These are phyloP conservation scores for Euphydryas editha DNA, from an alignment of 2,888 invertebrate species.

Conservation along the genomic window DNA sequence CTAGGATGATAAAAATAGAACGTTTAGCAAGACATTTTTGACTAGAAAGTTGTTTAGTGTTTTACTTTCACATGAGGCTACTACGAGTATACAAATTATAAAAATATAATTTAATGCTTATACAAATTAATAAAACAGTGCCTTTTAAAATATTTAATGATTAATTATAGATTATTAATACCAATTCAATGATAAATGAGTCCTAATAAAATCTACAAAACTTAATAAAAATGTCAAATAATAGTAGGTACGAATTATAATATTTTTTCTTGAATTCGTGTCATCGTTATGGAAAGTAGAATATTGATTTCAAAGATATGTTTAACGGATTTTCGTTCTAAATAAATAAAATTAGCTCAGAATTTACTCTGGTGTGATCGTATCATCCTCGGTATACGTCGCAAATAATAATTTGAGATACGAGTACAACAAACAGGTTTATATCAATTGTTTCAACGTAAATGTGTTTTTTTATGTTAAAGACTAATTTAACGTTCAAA, in stretches of 20 bases:
- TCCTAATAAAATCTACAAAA: no score
- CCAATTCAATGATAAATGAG: no score
- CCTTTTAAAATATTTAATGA: neutral
- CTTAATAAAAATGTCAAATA: no score
- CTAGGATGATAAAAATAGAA: slow-evolving; percentile 2
- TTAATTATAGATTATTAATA: neutral
- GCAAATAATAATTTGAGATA: neutral
- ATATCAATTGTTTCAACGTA: no score
- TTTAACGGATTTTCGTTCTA: slow-evolving; percentile 7
- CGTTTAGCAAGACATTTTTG: neutral
- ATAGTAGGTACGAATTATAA: neutral
- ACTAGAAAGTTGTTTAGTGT: slow-evolving; percentile 6
- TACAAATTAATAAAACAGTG: neutral
- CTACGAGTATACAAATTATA: neutral
- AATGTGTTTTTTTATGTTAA: no score
- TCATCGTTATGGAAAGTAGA: neutral
- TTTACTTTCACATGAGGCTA: slow-evolving; percentile 2
- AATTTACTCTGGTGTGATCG: no score
- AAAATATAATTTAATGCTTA: neutral
- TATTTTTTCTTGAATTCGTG: neutral
- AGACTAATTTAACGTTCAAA: no score
- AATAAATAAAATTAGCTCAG: slow-evolving; percentile 1
- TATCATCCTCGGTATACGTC: neutral
- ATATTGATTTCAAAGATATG: neutral
- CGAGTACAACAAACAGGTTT: no score